Base-by-base conservation (phyloP, 2,797 vertebrate genomes). In the Fratercula arctica region DNA sequence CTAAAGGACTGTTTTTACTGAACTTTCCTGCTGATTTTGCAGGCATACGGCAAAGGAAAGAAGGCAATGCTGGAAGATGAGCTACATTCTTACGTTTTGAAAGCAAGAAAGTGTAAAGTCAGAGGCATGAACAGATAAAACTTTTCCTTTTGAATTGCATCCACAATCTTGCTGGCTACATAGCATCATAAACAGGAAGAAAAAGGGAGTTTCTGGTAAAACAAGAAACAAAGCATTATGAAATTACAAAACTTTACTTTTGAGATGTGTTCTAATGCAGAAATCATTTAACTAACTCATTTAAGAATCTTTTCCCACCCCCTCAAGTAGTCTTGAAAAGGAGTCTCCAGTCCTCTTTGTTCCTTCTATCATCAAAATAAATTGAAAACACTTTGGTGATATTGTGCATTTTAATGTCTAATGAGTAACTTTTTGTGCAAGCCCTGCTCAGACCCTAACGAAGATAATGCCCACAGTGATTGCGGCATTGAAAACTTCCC, bases 121-220 rank as follows among this genome's bases (percentile, higher is more conserved):
- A 33, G 97, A 45, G 99, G 98, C 70, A 99, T 61, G 48, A 98
- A 89, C 13, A 99, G 90, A 89, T 96, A 98, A 35, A 97, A 25
- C 94, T 99, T 98, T 72, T 99, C 97, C 33, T 98, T 98, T 54
- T 98, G 98, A 83, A 99, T 97, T 31, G 98, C 99, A 57, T 98
- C 89, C 24, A 99, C 50, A 35, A 99, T 99, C 96, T 97, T 99
- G 93, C 96, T 96, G 25, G 94, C 98, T 43, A 97, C 98, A 61
- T 98, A 54, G 98, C 97, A 10, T 98, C 97, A 94, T 98, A 96
- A 89, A 98, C 97, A 4, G 98, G 99, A 72, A 99, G 53, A 15
- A 99, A 15, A 25, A n/a, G 88, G 8, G 98, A 97, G 97, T 91
- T 98, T 50, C 99, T 99, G 85, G 39, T 54, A 56, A 85, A 95